Conservation (phyloP, 2,113 vertebrate genomes). For the rabbit (Oryctolagus cuniculus) region mOryCun1.1 NC_091433.1:136223501-136224000, state of each 20-base stretch:
- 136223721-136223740: conserved; percentile 83
- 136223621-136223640: conserved; percentile 73
- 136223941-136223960: conserved; percentile 81
- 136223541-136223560: background rate
- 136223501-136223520: conserved; percentile 77
- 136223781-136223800: conserved; percentile 82
- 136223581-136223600: conserved; percentile 55
- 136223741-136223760: conserved; percentile 47
- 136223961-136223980: conserved; percentile 85
- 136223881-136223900: conserved; percentile 82
- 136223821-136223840: conserved; percentile 84
- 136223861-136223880: conserved; percentile 83
- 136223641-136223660: conserved; percentile 76
- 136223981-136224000: conserved; percentile 85
- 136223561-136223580: conserved; percentile 54
- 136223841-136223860: conserved; percentile 83
- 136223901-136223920: conserved; percentile 84
- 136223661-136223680: conserved; percentile 68
- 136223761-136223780: conserved; percentile 85
- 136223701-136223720: conserved; percentile 66
- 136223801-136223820: conserved; percentile 83
- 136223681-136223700: conserved; percentile 69
- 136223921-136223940: conserved; percentile 78
- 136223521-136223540: conserved; percentile 25
- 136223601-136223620: conserved; percentile 58